phyloP scores from a whole-genome alignment of 2,113 vertebrate genomes.

The Chloropsis hardwickii region DNA sequence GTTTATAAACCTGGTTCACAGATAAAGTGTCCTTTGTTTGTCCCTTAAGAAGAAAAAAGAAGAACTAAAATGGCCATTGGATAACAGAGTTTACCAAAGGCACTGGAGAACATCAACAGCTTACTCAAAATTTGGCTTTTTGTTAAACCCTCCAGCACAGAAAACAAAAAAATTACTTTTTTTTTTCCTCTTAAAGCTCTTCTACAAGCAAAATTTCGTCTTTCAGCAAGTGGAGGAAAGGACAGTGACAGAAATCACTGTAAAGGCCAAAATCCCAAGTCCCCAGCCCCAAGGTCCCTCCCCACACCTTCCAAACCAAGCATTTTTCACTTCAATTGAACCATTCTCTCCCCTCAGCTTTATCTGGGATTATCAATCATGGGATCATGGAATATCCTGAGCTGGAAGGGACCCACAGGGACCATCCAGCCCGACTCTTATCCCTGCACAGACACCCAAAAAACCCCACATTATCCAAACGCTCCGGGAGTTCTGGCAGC shows the following conservation, averaged over 20 bases:
- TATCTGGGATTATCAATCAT: neutral
- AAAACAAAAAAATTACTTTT: neutral
- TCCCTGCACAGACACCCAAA: neutral
- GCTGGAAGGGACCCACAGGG: neutral
- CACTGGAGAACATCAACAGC: neutral
- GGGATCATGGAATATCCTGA: neutral
- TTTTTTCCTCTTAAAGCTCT: neutral
- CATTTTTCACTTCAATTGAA: neutral
- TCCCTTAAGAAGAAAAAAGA: neutral
- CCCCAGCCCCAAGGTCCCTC: neutral
- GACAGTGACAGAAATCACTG: neutral
- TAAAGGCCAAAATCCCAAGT: neutral
- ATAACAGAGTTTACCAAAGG: neutral
- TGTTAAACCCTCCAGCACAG: neutral
- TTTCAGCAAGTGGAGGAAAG: neutral
- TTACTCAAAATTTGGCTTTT: neutral
- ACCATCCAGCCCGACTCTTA: neutral
- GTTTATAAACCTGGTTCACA: neutral
- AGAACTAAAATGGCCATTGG: neutral
- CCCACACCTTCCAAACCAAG: neutral
- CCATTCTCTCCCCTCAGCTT: neutral
- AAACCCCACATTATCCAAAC: neutral
- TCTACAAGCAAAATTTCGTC: neutral
- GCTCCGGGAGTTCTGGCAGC: neutral
- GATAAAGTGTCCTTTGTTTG: neutral